Evolutionary conservation across 2,113 vertebrate species (phyloP).

Genomic region (Sporophila hypoxantha): DNA sequence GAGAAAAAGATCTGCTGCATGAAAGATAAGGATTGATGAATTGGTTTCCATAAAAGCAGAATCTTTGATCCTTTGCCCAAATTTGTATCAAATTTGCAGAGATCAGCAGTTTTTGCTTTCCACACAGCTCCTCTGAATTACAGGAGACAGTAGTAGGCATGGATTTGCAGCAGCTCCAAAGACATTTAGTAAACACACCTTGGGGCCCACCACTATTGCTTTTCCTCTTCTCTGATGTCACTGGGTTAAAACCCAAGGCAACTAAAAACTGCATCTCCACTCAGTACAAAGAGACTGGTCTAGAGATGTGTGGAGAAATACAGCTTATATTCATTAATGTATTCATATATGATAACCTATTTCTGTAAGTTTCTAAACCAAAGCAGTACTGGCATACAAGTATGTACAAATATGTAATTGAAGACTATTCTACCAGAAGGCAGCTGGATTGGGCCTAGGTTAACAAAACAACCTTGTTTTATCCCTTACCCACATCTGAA

Average conservation of each 20-base stretch:
- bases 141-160: background rate
- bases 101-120: background rate
- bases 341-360: background rate
- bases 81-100: background rate
- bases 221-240: background rate
- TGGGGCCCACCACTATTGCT: background rate
- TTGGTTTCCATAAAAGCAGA: background rate
- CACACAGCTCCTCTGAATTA: background rate
- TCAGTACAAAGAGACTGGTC: background rate
- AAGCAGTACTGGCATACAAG: background rate
- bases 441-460: background rate
- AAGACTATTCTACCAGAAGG: background rate
- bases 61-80: background rate
- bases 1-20: background rate
- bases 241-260: background rate
- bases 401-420: background rate
- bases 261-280: background rate
- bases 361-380: background rate
- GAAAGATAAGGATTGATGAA: background rate
- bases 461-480: background rate
- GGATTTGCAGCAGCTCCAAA: background rate
- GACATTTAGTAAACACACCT: background rate
- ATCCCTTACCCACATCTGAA: background rate
- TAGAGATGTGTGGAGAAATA: background rate
- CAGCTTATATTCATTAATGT: background rate